Conservation (phyloP, 2,888 invertebrate species). For the Epistrophe grossulariae region DNA sequence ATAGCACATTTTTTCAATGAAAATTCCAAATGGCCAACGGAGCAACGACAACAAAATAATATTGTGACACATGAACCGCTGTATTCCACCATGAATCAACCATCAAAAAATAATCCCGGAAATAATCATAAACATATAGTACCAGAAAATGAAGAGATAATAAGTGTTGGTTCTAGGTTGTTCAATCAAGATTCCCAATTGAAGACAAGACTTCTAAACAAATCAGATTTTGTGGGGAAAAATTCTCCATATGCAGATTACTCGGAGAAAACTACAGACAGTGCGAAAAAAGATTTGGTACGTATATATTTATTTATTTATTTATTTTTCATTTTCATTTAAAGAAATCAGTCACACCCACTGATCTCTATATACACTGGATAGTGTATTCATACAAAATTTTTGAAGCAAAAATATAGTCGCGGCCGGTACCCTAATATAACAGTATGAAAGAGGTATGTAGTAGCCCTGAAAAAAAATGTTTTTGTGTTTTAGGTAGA, state of each 20-base stretch:
- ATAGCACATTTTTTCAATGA: constrained; percentile 73
- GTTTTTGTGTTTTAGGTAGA: too few species aligned
- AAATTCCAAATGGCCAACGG: constrained; percentile 78
- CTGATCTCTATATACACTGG: too few species aligned
- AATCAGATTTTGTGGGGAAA: constrained; percentile 74
- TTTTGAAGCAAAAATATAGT: too few species aligned
- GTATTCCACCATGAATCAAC: constrained; percentile 13
- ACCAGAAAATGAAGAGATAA: constrained; percentile 25
- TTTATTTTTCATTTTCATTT: too few species aligned
- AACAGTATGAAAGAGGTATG: too few species aligned
- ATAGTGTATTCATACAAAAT: too few species aligned
- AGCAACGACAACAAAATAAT: constrained; percentile 53
- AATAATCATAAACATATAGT: not conserved
- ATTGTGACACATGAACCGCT: constrained; percentile 27
- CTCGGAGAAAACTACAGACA: constrained; percentile 81
- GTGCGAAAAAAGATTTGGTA: constrained; percentile 80
- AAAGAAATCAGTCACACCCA: too few species aligned
- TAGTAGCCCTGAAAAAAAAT: too few species aligned
- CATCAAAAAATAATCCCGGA: not conserved
- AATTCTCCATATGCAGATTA: constrained; percentile 75
- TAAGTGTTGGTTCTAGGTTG: constrained; percentile 28
- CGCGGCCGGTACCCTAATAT: too few species aligned
- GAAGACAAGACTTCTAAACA: constrained; percentile 60
- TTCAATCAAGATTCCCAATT: constrained; percentile 28
- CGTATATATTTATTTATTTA: too few species aligned